phyloP scores from a whole-genome alignment of 92 coral and sea anemone genomes.

The Porites rus region DNA sequence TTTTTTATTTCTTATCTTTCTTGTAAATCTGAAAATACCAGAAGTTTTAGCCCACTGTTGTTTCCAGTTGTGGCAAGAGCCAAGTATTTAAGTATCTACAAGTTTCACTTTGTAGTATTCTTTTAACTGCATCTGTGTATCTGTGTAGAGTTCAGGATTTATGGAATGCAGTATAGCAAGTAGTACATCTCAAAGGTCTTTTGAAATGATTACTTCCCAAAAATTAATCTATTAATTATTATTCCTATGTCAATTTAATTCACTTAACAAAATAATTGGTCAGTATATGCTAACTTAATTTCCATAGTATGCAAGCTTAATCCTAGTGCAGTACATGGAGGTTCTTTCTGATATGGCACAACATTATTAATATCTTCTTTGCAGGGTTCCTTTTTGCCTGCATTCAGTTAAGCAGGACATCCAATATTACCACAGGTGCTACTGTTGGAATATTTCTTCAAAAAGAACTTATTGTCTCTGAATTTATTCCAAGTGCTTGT shows the following conservation, averaged over 20 bases:
- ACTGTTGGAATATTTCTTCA: constrained; percentile 77
- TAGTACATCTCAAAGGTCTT: no score
- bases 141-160: no score
- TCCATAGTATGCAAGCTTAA: not conserved
- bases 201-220: no score
- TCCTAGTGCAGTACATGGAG: not conserved
- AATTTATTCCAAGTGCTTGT: constrained; percentile 71
- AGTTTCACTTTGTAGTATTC: no score
- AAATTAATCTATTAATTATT: not conserved
- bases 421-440: constrained; percentile 44
- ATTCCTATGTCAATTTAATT: not conserved
- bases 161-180: no score
- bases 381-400: constrained; percentile 34
- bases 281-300: not conserved
- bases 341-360: constrained; percentile 17
- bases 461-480: constrained; percentile 46
- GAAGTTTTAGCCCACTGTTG: no score
- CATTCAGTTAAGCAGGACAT: constrained; percentile 7
- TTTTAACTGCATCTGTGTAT: no score
- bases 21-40: no score
- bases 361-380: constrained; percentile 6
- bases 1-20: no score
- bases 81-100: no score
- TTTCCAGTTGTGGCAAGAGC: no score
- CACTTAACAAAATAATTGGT: not conserved